Base-by-base conservation (phyloP, 2,888 invertebrate genomes). In the Chrysina gloriosa region DNA sequence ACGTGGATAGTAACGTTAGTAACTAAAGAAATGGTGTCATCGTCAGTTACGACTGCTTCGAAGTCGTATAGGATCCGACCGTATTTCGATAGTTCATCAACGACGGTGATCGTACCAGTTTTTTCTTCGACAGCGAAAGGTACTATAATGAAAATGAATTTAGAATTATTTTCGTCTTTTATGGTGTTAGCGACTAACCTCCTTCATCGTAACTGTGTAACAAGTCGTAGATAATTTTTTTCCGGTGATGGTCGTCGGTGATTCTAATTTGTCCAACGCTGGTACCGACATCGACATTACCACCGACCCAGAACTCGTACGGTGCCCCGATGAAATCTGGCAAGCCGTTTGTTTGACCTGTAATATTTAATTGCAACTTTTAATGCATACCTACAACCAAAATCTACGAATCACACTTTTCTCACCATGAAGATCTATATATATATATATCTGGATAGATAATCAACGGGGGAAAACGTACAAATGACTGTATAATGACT, bases 71-170 rank as follows among this genome's bases (percentile, higher is more conserved):
- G 82, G 2, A 88, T 86, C 29, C 90, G 84, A 21, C 88, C 86
- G 77, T 88, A 94, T 74, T 91, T 90, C 0, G 88, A 84, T 42
- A 94, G 83, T 68, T 90, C 89, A 29, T 93, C 89, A 66, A 94
- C 91, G 0, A 96, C 93, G 1, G 94, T 94, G 50, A 96, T 94
- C 0, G 93, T 92, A 2, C 96, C 96, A 0, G 94, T 92, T 69
- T 90, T 86, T 80, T 95, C 94, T 84, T 95, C 95, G 21, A 96
- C 93, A 2, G 93, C 95, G 82, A 96, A 95, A 2, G 96, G 96
- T n/a, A 95, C 95, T 92, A 82, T 9, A 84, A 85, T 66, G 68
- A 70, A 74, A 56, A 47, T 21, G 16, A 52, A n/a, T n/a, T 27
- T 52, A 4, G 50, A 1, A n/a, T 52, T 31, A 16, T 16, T 7